phyloP scores from a whole-genome alignment of 2,888 invertebrate species.

The Mythimna ferrago region DNA sequence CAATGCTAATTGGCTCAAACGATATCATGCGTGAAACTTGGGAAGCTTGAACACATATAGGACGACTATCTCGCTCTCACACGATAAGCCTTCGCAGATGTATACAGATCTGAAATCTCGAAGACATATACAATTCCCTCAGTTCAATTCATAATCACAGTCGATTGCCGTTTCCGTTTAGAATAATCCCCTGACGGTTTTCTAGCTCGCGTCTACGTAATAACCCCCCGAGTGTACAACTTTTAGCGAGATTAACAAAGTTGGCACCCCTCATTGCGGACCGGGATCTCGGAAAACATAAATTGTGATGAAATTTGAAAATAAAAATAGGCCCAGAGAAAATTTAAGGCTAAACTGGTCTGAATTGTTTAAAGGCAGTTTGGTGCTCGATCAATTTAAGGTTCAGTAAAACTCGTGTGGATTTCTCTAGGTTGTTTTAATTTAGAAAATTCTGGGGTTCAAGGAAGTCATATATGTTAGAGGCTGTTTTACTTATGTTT shows the following conservation, averaged over 20 bases:
- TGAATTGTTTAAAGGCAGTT: conserved; percentile 67
- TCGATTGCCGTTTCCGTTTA: conserved; percentile 64
- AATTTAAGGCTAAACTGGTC: conserved; percentile 69
- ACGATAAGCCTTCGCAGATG: conserved; percentile 10
- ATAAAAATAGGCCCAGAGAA: conserved; percentile 79
- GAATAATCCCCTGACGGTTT: conserved; percentile 67
- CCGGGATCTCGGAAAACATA: conserved; percentile 80
- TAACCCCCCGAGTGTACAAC: conserved; percentile 83
- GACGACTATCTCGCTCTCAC: conserved; percentile 11
- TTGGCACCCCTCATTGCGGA: conserved; percentile 76
- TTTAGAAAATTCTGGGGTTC: conserved; percentile 7
- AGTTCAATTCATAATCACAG: conserved; percentile 61
- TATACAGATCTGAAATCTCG: conserved; percentile 14
- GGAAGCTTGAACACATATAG: conserved; percentile 25
- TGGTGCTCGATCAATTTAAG: conserved; percentile 55
- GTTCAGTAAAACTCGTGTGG: conserved; percentile 43
- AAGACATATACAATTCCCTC: conserved; percentile 51
- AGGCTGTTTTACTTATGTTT: neutral
- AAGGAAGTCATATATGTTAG: neutral
- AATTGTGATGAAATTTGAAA: conserved; percentile 87
- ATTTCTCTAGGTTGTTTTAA: conserved; percentile 22
- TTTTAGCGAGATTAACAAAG: conserved; percentile 89
- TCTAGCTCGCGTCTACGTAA: conserved; percentile 75
- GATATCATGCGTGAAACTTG: conserved; percentile 27
- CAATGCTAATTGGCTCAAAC: conserved; percentile 35